These are phyloP conservation scores for Campoletis raptor DNA, from an alignment of 2,888 invertebrate genomes.

Conservation along the genomic window DNA sequence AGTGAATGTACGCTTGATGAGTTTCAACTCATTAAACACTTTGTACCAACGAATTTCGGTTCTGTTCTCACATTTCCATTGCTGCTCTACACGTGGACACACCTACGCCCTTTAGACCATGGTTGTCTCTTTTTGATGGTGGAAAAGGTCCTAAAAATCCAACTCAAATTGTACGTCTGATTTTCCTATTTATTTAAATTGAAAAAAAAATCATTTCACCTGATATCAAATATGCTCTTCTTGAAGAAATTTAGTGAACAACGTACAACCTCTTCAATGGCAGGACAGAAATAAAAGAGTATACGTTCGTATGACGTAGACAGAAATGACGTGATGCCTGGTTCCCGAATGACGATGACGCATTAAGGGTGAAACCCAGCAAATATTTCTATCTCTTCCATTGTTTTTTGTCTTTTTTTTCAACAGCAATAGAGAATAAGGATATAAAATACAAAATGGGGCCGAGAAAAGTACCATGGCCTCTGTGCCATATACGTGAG, in stretches of 20 bases:
- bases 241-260: not conserved
- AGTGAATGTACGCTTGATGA: slow-evolving; percentile 72
- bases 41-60: slow-evolving; percentile 31
- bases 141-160: not conserved
- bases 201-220: not conserved
- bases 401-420: slow-evolving; percentile 2
- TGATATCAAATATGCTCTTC: not conserved
- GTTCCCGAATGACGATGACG: not conserved
- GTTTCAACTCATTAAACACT: slow-evolving; percentile 74
- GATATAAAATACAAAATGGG: slow-evolving; percentile 68
- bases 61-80: not conserved
- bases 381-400: not conserved
- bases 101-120: not conserved
- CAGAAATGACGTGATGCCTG: not conserved
- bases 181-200: not conserved
- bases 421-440: slow-evolving; percentile 23
- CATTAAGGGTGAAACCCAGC: slow-evolving; percentile 4
- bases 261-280: not conserved
- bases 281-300: not conserved
- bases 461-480: slow-evolving; percentile 64
- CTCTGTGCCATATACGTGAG: slow-evolving; percentile 51
- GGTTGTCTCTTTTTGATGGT: not conserved
- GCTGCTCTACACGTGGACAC: not conserved
- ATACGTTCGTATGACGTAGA: not conserved
- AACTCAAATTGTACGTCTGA: not conserved